phyloP scores from a whole-genome alignment of 2,797 vertebrate genomes.

The Paratrypauchen microcephalus region DNA sequence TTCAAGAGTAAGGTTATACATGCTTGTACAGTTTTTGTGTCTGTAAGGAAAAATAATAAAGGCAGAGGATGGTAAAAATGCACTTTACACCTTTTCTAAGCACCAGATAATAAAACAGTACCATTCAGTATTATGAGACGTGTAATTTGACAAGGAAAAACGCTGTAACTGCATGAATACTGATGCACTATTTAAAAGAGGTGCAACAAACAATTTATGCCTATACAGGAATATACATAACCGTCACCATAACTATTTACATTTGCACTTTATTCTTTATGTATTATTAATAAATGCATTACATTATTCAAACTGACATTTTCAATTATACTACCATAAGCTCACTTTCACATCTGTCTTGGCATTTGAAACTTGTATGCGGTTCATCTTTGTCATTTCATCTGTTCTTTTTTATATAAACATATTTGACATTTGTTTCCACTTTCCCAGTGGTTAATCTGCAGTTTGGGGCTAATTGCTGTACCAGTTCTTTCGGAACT shows the following conservation, averaged over 20 bases:
- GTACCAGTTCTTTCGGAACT: constrained; percentile 23
- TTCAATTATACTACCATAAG: not conserved
- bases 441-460: not conserved
- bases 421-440: not conserved
- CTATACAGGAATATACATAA: constrained; percentile 22
- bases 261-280: constrained; percentile 7
- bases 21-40: not conserved
- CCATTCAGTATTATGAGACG: constrained; percentile 24
- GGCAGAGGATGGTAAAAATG: not conserved
- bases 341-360: not conserved
- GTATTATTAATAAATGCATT: not conserved
- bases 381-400: not conserved
- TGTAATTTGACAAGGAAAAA: constrained; percentile 41
- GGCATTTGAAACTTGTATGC: not conserved
- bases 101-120: constrained; percentile 16
- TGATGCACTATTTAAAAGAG: not conserved
- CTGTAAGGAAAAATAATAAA: not conserved
- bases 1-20: not conserved
- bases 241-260: constrained; percentile 30
- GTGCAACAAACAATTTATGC: constrained; percentile 14
- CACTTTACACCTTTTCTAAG: not conserved
- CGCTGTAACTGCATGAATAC: not conserved
- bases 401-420: not conserved
- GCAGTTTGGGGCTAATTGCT: constrained; percentile 8
- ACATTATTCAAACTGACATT: not conserved